A percentile compares a stretch with the other conserved stretches of the same genome.
Evolutionary conservation across 2,888 invertebrate genomes (phyloP).

Genomic region (Pammene aurita): DNA sequence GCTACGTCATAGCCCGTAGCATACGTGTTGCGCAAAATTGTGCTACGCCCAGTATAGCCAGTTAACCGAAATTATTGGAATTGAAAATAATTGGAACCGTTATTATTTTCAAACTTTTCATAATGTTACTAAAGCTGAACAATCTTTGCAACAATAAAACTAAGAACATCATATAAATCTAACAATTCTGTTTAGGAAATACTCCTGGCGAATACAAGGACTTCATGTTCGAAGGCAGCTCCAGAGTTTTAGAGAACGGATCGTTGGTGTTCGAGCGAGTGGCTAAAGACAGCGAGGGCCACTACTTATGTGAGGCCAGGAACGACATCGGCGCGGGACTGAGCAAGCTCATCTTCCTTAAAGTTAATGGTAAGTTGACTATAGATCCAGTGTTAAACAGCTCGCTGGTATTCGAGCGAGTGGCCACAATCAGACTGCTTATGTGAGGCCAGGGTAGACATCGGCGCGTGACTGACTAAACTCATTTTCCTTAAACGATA

Average conservation of each 20-base stretch:
- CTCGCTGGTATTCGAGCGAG: too few species aligned
- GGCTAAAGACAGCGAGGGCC: conserved; percentile 93
- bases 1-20: too few species aligned
- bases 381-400: too few species aligned
- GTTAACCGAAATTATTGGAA: too few species aligned
- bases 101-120: too few species aligned
- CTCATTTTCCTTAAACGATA: neutral
- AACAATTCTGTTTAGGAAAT: conserved; percentile 70
- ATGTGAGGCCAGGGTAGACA: too few species aligned
- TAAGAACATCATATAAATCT: too few species aligned
- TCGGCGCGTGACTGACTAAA: neutral
- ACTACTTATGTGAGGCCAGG: conserved; percentile 96
- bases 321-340: conserved; percentile 96
- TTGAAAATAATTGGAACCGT: too few species aligned
- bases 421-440: neutral
- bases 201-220: conserved; percentile 91
- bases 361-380: conserved; percentile 90
- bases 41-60: too few species aligned
- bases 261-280: conserved; percentile 92
- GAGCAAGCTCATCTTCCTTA: conserved; percentile 95
- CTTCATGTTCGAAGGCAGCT: conserved; percentile 90
- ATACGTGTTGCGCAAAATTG: too few species aligned
- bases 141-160: too few species aligned
- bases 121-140: too few species aligned
- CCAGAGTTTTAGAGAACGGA: conserved; percentile 91